A percentile compares a stretch with the other conserved stretches of the same genome.
These are phyloP conservation scores for Kryphioiulus occultus DNA, from an alignment of 2,888 invertebrate species.

Conservation along the genomic window DNA sequence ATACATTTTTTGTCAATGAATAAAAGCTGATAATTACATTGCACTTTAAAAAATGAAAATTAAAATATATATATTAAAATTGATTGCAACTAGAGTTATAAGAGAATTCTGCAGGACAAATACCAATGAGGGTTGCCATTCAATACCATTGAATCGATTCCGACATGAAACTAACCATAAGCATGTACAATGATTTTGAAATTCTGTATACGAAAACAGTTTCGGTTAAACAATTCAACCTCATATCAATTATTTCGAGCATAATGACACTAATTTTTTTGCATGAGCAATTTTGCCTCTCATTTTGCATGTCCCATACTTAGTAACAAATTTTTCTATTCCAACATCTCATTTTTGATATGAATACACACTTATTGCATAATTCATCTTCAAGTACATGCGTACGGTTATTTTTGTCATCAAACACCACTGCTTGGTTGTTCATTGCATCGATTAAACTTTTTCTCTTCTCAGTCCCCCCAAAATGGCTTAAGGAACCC, in stretches of 20 bases:
- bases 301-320: conserved; percentile 23
- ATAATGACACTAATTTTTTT: background rate
- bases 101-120: background rate
- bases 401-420: conserved; percentile 39
- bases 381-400: conserved; percentile 47
- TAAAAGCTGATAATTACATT: too few species aligned
- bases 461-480: conserved; percentile 49
- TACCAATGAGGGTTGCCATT: background rate
- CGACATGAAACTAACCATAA: conserved; percentile 43
- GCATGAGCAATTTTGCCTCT: conserved; percentile 16
- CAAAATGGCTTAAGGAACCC: conserved; percentile 50
- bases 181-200: conserved; percentile 43
- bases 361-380: background rate
- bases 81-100: too few species aligned
- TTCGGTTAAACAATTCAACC: background rate
- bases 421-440: background rate
- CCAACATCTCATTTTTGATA: conserved; percentile 36
- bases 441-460: conserved; percentile 42
- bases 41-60: too few species aligned
- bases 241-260: background rate
- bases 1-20: too few species aligned
- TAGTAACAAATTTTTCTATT: conserved; percentile 29
- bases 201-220: conserved; percentile 9
- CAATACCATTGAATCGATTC: conserved; percentile 25
- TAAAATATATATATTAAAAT: too few species aligned